A percentile compares a stretch with the other conserved stretches of the same genome.
Evolutionary conservation across 2,113 vertebrate genomes (phyloP).

Genomic region (Synchiropus splendidus): DNA sequence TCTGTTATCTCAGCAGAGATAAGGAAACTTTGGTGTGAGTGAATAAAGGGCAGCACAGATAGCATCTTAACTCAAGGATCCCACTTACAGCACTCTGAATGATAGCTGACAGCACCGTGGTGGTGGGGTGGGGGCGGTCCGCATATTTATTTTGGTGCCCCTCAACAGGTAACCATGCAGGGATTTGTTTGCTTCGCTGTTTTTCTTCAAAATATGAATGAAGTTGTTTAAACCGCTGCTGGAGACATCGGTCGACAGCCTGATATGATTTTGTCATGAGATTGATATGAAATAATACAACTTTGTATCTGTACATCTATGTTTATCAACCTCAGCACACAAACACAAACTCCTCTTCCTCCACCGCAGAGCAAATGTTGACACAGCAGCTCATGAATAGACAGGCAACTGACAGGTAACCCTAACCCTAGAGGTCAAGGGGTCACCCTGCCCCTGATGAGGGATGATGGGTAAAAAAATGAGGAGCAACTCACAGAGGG

Average conservation of each 20-base stretch:
- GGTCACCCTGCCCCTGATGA: slow-evolving; percentile 53
- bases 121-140: slow-evolving; percentile 27
- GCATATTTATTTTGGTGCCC: slow-evolving; percentile 36
- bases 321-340: background rate
- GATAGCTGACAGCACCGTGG: slow-evolving; percentile 57
- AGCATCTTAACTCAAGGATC: slow-evolving; percentile 68
- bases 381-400: slow-evolving; percentile 48
- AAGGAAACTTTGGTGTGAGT: slow-evolving; percentile 68
- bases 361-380: slow-evolving; percentile 41
- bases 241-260: too few species aligned
- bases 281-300: too few species aligned
- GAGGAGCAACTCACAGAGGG: slow-evolving; percentile 45
- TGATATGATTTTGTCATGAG: too few species aligned
- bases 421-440: slow-evolving; percentile 54
- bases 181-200: slow-evolving; percentile 51
- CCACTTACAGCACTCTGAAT: slow-evolving; percentile 65
- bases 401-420: slow-evolving; percentile 62
- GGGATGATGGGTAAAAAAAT: slow-evolving; percentile 64
- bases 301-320: too few species aligned
- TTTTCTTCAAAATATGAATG: too few species aligned
- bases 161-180: slow-evolving; percentile 37
- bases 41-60: slow-evolving; percentile 61
- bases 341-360: slow-evolving; percentile 2
- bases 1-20: slow-evolving; percentile 62
- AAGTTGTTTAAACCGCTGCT: too few species aligned